Conservation (phyloP, 2,113 vertebrate genomes). For the Stigmatopora argus region DNA sequence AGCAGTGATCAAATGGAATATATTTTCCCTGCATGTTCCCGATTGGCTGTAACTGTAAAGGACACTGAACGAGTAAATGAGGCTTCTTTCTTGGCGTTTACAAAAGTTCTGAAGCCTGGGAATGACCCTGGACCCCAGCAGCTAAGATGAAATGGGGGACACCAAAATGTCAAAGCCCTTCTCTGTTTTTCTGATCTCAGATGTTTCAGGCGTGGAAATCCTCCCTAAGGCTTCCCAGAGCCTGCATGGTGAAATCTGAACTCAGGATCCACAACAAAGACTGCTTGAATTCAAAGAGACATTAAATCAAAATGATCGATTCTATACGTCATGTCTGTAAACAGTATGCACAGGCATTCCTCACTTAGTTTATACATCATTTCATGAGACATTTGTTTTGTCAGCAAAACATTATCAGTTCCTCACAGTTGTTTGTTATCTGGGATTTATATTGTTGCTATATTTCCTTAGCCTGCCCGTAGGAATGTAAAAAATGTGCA, state of each 20-base stretch:
- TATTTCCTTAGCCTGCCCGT: background rate
- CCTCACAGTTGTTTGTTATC: conserved; percentile 21
- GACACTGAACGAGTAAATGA: too few relatives aligned
- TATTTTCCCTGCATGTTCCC: too few relatives aligned
- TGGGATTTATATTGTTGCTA: conserved; percentile 6
- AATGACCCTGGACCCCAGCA: background rate
- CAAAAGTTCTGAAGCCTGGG: background rate
- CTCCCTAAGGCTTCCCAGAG: conserved; percentile 24
- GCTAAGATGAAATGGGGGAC: background rate
- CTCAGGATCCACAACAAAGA: conserved; percentile 23
- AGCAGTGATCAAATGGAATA: too few relatives aligned
- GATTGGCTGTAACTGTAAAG: too few relatives aligned
- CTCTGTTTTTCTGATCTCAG: conserved; percentile 32
- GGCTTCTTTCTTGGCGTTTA: conserved; percentile 2
- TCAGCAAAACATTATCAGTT: conserved; percentile 16
- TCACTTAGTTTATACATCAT: conserved; percentile 4
- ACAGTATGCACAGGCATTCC: conserved; percentile 1
- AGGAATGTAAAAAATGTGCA: conserved; percentile 29
- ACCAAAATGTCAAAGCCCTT: conserved; percentile 31
- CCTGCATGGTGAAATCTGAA: conserved; percentile 36
- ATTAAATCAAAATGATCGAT: background rate
- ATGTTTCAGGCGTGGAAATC: conserved; percentile 28
- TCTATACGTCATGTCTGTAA: background rate
- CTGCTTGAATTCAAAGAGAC: conserved; percentile 9
- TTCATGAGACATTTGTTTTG: conserved; percentile 5